Percentiles rank a stretch among this genome's conserved stretches.
phyloP scores from a whole-genome alignment of 2,797 vertebrate genomes.

The Paramormyrops hopkinsi region DNA sequence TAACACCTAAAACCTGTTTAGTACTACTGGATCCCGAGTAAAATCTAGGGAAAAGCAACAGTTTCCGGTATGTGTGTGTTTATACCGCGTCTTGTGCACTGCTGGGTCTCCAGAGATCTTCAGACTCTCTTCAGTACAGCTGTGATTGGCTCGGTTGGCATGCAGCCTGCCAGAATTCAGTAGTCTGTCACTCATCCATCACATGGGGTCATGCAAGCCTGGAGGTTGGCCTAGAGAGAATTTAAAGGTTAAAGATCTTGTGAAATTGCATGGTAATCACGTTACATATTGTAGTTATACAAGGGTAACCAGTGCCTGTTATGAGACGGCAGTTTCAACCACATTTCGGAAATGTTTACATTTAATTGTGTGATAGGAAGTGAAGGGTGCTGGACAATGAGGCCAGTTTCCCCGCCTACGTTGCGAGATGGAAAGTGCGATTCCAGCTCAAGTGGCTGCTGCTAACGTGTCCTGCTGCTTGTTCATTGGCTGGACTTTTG shows the following conservation, averaged over 20 bases:
- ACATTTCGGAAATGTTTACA: neutral
- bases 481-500: neutral
- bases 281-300: neutral
- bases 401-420: neutral
- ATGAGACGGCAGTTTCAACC: neutral
- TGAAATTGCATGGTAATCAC: neutral
- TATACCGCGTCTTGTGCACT: neutral
- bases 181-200: neutral
- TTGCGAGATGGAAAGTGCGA: neutral
- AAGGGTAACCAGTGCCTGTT: neutral
- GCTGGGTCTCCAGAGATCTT: neutral
- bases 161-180: neutral
- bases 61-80: neutral
- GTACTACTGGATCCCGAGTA: neutral
- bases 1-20: neutral
- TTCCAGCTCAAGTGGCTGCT: neutral
- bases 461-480: neutral
- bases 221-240: neutral
- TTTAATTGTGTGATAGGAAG: neutral
- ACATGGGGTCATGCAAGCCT: neutral
- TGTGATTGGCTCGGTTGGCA: neutral
- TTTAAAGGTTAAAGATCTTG: neutral
- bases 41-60: neutral
- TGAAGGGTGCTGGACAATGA: neutral
- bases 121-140: neutral